phyloP scores from a whole-genome alignment of 2,797 vertebrate genomes.

The Delichon dasypus region DNA sequence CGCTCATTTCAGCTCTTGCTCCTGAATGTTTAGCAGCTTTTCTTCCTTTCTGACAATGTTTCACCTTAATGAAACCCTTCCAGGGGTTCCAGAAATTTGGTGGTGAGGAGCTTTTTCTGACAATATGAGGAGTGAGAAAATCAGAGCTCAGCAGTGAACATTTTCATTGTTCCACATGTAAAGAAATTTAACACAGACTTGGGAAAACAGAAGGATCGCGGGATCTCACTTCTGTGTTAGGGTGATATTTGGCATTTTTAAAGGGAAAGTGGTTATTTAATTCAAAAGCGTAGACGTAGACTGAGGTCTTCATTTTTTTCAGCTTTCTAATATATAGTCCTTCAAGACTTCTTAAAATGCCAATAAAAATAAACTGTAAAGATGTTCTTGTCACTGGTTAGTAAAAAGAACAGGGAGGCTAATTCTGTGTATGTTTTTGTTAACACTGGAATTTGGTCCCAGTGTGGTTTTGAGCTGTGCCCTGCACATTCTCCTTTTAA shows the following conservation, averaged over 20 bases:
- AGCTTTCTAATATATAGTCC: not conserved
- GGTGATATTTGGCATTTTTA: not conserved
- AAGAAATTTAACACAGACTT: not conserved
- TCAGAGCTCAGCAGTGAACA: not conserved
- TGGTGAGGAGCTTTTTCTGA: not conserved
- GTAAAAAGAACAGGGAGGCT: not conserved
- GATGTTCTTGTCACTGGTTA: not conserved
- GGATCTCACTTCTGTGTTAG: not conserved
- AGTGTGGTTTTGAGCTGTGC: not conserved
- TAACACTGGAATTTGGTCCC: not conserved
- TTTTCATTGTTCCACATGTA: not conserved
- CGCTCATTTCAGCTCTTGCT: not conserved
- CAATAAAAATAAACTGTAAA: not conserved
- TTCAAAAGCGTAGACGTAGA: not conserved
- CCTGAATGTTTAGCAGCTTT: not conserved
- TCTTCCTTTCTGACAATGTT: not conserved
- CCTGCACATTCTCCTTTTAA: not conserved
- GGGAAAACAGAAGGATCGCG: not conserved
- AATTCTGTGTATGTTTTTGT: not conserved
- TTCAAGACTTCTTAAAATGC: not conserved
- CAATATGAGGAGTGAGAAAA: not conserved
- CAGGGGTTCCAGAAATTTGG: not conserved
- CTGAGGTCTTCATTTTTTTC: not conserved
- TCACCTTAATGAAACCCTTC: not conserved
- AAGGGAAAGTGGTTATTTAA: not conserved